Evolutionary conservation across 2,113 vertebrate genomes (phyloP).

Genomic region (Psittacara wagleri): DNA sequence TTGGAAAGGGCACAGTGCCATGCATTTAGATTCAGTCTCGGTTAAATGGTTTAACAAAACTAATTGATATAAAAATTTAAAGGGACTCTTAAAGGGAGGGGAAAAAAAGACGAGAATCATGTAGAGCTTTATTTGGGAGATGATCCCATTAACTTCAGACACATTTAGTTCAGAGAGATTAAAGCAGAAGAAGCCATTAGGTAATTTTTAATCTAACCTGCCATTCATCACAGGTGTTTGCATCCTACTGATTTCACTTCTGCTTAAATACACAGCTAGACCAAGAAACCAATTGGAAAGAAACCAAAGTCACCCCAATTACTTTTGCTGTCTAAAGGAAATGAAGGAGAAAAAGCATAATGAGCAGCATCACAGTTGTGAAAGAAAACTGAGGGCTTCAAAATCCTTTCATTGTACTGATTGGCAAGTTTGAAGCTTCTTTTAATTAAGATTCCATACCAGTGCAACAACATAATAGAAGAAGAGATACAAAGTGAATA

Average conservation of each 20-base stretch:
- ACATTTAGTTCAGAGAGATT: slow-evolving; percentile 4
- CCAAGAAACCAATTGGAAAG: slow-evolving; percentile 9
- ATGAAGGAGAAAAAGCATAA: not conserved
- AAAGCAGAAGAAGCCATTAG: not conserved
- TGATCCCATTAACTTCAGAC: slow-evolving; percentile 8
- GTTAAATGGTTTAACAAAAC: not conserved
- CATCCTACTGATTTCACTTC: not conserved
- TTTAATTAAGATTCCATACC: slow-evolving; percentile 41
- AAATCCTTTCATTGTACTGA: not conserved
- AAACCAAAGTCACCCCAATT: not conserved
- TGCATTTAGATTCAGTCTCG: not conserved
- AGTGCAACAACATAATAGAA: not conserved
- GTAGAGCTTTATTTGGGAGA: slow-evolving; percentile 24
- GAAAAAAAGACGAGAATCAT: not conserved
- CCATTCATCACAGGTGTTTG: not conserved
- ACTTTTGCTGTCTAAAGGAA: not conserved
- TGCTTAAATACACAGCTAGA: not conserved
- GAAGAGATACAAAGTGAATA: not conserved
- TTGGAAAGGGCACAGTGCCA: not conserved
- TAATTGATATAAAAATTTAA: not conserved
- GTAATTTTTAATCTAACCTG: slow-evolving; percentile 46
- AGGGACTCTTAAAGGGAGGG: not conserved
- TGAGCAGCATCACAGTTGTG: not conserved
- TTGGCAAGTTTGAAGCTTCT: not conserved
- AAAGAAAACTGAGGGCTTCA: not conserved